Evolutionary conservation across 2,888 invertebrate species (phyloP).

Genomic region (Cynaeus angustus): DNA sequence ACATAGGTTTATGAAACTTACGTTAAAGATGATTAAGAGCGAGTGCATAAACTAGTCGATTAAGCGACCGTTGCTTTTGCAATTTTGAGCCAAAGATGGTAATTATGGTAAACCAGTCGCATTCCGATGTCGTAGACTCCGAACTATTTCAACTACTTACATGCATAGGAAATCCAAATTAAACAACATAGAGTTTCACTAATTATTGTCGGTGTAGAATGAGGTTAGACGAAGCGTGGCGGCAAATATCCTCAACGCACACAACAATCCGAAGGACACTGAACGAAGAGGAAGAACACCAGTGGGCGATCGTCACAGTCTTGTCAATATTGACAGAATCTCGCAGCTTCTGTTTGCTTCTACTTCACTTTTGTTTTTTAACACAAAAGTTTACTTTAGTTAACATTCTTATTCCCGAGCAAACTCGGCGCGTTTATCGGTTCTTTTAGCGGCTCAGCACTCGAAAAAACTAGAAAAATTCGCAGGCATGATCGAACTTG

Average conservation of each 20-base stretch:
- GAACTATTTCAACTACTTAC: conserved; percentile 48
- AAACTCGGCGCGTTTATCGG: conserved; percentile 44
- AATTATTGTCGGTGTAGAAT: conserved; percentile 42
- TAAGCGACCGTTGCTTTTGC: conserved; percentile 31
- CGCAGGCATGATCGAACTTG: conserved; percentile 51
- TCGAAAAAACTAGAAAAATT: conserved; percentile 39
- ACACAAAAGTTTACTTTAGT: conserved; percentile 54
- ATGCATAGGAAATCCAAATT: conserved; percentile 51
- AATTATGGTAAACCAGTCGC: conserved; percentile 48
- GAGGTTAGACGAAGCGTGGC: conserved; percentile 37
- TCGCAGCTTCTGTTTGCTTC: conserved; percentile 59
- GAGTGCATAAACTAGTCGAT: conserved; percentile 39
- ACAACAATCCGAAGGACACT: conserved; percentile 33
- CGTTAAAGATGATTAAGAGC: conserved; percentile 27
- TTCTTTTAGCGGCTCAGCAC: conserved; percentile 36
- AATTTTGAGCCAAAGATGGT: conserved; percentile 47
- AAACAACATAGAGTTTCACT: conserved; percentile 52
- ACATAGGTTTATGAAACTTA: conserved; percentile 26
- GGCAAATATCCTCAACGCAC: conserved; percentile 37
- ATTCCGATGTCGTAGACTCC: conserved; percentile 45
- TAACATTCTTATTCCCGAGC: conserved; percentile 45
- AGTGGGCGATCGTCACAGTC: conserved; percentile 51
- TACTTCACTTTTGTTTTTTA: conserved; percentile 61
- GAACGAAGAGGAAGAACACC: conserved; percentile 16
- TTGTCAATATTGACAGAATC: conserved; percentile 63